phyloP scores from a whole-genome alignment of 2,797 vertebrate species.

The Monodelphis domestica region DNA sequence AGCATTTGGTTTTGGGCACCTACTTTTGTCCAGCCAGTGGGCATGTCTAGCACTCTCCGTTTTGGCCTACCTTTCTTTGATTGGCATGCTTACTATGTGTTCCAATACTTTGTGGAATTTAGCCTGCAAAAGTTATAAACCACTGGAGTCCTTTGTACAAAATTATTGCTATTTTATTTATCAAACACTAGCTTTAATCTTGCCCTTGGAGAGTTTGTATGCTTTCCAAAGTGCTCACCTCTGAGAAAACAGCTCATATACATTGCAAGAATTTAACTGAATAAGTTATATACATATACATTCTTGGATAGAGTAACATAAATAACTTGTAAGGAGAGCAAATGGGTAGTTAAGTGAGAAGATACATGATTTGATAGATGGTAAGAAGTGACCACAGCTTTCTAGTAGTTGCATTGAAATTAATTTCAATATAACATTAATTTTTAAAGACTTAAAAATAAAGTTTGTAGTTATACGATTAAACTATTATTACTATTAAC shows the following conservation, averaged over 20 bases:
- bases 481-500: too few species aligned
- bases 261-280: constrained; percentile 31
- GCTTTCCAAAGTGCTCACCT: constrained; percentile 36
- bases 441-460: constrained; percentile 45
- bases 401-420: constrained; percentile 41
- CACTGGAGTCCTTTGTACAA: neutral
- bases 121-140: too few species aligned
- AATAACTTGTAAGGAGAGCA: neutral
- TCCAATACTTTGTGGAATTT: neutral
- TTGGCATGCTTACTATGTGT: constrained; percentile 26
- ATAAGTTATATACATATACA: neutral
- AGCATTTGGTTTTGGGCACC: neutral
- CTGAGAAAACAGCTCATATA: neutral
- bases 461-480: constrained; percentile 10
- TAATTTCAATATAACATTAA: neutral
- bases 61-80: neutral
- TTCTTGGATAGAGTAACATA: constrained; percentile 7
- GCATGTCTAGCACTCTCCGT: neutral
- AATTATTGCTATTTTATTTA: neutral
- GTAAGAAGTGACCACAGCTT: constrained; percentile 6
- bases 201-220: constrained; percentile 2
- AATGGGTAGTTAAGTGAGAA: neutral
- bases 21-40: neutral
- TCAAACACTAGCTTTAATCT: neutral
- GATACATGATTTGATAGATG: neutral